These are phyloP conservation scores for Spermophilus dauricus DNA, from an alignment of 2,113 vertebrate genomes.

Conservation along the genomic window DNA sequence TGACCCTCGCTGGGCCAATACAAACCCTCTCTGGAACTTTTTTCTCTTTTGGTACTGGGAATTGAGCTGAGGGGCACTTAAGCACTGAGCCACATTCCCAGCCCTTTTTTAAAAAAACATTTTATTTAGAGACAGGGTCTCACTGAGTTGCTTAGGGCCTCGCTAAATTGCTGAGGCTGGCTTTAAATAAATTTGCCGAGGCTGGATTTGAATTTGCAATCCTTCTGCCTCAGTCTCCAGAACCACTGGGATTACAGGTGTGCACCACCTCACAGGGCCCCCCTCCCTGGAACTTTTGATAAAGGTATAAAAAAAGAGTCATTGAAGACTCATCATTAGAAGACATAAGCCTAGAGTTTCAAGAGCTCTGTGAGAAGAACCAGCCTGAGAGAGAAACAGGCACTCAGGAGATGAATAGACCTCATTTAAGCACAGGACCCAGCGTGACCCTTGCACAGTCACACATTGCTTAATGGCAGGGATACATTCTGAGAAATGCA, in stretches of 20 bases:
- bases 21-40: not conserved
- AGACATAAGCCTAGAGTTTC: slow-evolving; percentile 14
- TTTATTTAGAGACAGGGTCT: not conserved
- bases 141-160: not conserved
- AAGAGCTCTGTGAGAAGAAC: not conserved
- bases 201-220: not conserved
- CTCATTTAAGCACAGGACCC: not conserved
- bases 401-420: not conserved
- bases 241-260: not conserved
- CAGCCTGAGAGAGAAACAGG: not conserved
- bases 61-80: not conserved
- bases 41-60: not conserved
- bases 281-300: slow-evolving; percentile 21
- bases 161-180: not conserved
- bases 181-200: not conserved
- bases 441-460: not conserved
- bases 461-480: not conserved
- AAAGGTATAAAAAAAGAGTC: not conserved
- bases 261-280: not conserved
- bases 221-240: not conserved
- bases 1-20: slow-evolving; percentile 25
- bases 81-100: no score
- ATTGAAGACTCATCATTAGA: not conserved
- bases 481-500: not conserved
- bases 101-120: not conserved